Evolutionary conservation across 2,888 invertebrate genomes (phyloP).

Genomic region (Ectemnius continuus): DNA sequence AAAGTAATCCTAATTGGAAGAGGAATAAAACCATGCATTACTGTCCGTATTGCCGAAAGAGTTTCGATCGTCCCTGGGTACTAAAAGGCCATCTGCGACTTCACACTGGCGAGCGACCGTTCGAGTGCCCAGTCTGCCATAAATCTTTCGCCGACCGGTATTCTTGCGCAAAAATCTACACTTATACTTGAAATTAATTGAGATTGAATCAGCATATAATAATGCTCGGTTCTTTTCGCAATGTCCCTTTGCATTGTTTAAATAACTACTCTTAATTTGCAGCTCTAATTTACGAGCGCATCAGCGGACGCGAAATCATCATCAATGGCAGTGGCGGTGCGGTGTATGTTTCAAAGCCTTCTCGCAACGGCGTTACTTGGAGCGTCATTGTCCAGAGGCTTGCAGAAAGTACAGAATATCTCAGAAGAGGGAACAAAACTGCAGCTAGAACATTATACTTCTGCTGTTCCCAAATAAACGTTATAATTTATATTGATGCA

Average conservation of each 20-base stretch:
- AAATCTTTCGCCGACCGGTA: conserved; percentile 85
- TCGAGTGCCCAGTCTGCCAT: conserved; percentile 83
- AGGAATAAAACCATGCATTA: conserved; percentile 78
- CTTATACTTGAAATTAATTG: neutral
- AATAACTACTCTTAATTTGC: conserved; percentile 21
- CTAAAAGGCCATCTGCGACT: conserved; percentile 84
- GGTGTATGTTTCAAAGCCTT: conserved; percentile 84
- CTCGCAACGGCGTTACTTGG: conserved; percentile 84
- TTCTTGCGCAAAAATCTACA: conserved; percentile 14
- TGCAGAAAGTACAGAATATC: conserved; percentile 82
- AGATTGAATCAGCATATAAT: neutral
- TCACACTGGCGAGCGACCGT: conserved; percentile 86
- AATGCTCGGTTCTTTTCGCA: neutral
- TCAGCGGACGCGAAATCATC: conserved; percentile 85
- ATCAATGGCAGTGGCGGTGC: conserved; percentile 85
- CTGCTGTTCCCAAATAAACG: too few species aligned
- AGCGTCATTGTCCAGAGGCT: conserved; percentile 83
- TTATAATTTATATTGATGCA: neutral
- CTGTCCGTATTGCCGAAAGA: conserved; percentile 82
- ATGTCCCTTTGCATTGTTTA: neutral
- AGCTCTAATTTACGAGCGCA: conserved; percentile 86
- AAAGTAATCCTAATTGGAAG: conserved; percentile 68
- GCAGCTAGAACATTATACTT: conserved; percentile 21
- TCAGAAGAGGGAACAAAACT: conserved; percentile 67
- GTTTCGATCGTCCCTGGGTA: conserved; percentile 86